phyloP scores from a whole-genome alignment of 2,888 invertebrate species.

The Archips crataeganus region DNA sequence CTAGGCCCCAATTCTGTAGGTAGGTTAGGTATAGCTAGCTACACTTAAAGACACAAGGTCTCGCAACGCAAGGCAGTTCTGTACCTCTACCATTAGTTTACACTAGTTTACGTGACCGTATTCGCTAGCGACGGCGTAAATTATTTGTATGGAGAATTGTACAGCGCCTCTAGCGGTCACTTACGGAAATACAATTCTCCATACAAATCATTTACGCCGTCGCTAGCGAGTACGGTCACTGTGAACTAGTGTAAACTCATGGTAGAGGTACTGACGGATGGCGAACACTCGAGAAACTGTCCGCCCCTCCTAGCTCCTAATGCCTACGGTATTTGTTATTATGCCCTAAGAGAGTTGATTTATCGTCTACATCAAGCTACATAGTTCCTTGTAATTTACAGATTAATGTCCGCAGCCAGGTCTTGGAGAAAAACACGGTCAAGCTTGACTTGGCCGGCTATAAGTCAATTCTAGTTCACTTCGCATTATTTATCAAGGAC shows the following conservation, averaged over 20 bases:
- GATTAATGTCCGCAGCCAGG: conserved; percentile 16
- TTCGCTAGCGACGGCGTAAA: no score
- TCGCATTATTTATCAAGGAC: neutral
- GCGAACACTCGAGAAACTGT: neutral
- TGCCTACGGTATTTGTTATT: conserved; percentile 14
- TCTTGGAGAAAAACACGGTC: conserved; percentile 2
- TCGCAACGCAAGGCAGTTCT: neutral
- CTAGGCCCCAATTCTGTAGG: neutral
- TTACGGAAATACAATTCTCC: no score
- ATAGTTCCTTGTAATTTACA: conserved; percentile 14
- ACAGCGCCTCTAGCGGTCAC: no score
- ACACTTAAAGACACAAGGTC: neutral
- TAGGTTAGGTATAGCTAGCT: neutral
- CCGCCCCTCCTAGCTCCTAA: neutral
- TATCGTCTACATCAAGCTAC: conserved; percentile 4
- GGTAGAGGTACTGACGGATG: conserved; percentile 6
- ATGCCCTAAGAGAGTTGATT: conserved; percentile 17
- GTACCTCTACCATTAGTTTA: no score
- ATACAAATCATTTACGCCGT: no score
- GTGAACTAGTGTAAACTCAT: no score
- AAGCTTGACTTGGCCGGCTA: neutral
- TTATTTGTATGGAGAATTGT: no score
- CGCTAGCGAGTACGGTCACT: no score
- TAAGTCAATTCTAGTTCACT: neutral
- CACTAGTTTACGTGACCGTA: no score